phyloP scores from a whole-genome alignment of 2,888 invertebrate genomes.

The Orthonychiurus folsomi region DNA sequence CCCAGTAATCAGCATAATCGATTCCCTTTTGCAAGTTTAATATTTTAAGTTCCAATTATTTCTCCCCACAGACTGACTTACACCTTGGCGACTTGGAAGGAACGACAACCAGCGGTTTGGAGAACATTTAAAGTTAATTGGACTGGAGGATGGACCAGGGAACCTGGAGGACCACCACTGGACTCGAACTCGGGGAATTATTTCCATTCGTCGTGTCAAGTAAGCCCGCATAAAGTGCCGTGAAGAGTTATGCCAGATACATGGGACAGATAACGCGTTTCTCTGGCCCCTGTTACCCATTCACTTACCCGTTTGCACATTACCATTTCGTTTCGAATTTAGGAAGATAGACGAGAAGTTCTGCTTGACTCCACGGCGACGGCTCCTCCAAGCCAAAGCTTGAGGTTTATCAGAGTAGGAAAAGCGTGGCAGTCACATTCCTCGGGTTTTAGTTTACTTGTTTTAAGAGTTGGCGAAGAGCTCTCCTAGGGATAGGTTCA shows the following conservation, averaged over 20 bases:
- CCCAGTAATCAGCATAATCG: not conserved
- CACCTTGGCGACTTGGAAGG: too few species aligned
- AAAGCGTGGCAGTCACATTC: not conserved
- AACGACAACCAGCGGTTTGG: constrained; percentile 1
- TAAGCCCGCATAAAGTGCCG: too few species aligned
- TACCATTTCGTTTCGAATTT: not conserved
- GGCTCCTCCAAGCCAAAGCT: too few species aligned
- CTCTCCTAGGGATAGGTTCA: not conserved
- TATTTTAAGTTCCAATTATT: constrained; percentile 1
- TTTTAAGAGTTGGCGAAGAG: not conserved
- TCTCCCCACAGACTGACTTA: not conserved
- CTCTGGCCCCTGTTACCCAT: not conserved
- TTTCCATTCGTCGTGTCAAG: not conserved
- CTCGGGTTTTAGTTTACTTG: not conserved
- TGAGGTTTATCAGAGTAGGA: too few species aligned
- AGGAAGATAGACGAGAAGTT: too few species aligned
- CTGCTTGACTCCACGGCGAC: too few species aligned
- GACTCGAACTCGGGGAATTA: not conserved
- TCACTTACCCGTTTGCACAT: not conserved
- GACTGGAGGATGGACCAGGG: not conserved
- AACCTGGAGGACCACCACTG: too few species aligned
- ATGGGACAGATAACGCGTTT: not conserved
- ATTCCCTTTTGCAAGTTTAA: not conserved
- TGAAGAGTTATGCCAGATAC: not conserved
- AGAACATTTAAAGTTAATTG: not conserved